These are phyloP conservation scores for Brachypalpus laphriformis DNA, from an alignment of 2,888 invertebrate species.

Conservation along the genomic window DNA sequence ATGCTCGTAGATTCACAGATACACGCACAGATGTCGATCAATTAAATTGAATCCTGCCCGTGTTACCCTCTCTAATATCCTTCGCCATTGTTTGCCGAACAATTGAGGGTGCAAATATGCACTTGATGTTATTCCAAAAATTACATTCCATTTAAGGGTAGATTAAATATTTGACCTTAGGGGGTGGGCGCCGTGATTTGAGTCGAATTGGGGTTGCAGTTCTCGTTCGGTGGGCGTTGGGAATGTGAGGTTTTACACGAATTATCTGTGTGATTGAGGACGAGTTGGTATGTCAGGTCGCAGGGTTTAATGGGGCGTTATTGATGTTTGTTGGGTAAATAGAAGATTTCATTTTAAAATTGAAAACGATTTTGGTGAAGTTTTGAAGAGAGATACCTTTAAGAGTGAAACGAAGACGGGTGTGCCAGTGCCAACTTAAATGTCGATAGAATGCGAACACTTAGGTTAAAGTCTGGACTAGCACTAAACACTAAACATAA, in stretches of 20 bases:
- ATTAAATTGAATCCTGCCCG: conserved; percentile 33
- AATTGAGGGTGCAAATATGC: conserved; percentile 70
- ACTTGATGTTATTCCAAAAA: conserved; percentile 73
- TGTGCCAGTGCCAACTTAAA: no score
- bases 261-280: conserved; percentile 49
- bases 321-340: conserved; percentile 61
- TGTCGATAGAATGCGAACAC: no score
- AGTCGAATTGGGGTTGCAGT: conserved; percentile 40
- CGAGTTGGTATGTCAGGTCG: conserved; percentile 10
- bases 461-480: no score
- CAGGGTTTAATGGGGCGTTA: conserved; percentile 52
- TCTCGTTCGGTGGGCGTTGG: no score
- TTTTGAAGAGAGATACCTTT: not conserved
- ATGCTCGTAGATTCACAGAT: conserved; percentile 18
- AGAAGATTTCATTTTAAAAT: conserved; percentile 20
- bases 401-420: no score
- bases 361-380: not conserved
- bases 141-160: conserved; percentile 66
- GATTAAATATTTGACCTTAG: conserved; percentile 73
- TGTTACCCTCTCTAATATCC: conserved; percentile 21
- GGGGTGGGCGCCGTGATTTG: conserved; percentile 50
- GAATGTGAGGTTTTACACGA: conserved; percentile 60
- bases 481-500: no score
- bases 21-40: conserved; percentile 65
- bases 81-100: conserved; percentile 60